phyloP scores from a whole-genome alignment of 64 coral and sea anemone species.

The Porites lutea region DNA sequence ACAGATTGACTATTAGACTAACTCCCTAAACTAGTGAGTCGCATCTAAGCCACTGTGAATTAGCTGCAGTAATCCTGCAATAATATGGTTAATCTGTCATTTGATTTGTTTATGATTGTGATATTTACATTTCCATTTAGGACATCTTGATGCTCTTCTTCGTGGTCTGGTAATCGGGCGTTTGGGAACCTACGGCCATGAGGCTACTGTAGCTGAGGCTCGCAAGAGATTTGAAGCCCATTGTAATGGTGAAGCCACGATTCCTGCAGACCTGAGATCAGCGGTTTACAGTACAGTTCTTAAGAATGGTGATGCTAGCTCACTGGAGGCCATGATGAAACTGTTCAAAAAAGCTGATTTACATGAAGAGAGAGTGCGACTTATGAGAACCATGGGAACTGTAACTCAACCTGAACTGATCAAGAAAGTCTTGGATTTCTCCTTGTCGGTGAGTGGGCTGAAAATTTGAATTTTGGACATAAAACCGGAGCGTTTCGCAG shows the following conservation, averaged over 20 bases:
- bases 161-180: slow-evolving; percentile 81
- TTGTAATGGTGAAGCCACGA: slow-evolving; percentile 68
- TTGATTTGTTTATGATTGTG: background rate
- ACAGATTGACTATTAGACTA: too few relatives aligned
- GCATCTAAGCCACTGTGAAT: too few relatives aligned
- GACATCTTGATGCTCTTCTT: slow-evolving; percentile 94
- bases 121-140: slow-evolving; percentile 7
- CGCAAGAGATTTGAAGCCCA: slow-evolving; percentile 83
- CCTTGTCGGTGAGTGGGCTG: slow-evolving; percentile 72
- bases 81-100: background rate
- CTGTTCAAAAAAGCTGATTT: slow-evolving; percentile 87
- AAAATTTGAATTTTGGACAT: background rate
- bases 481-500: too few relatives aligned
- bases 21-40: too few relatives aligned
- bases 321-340: slow-evolving; percentile 76
- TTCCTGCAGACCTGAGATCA: slow-evolving; percentile 88
- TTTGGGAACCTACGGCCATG: slow-evolving; percentile 85
- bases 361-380: slow-evolving; percentile 87
- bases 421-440: slow-evolving; percentile 89
- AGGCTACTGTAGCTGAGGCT: slow-evolving; percentile 79
- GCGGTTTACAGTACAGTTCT: slow-evolving; percentile 92
- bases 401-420: slow-evolving; percentile 91
- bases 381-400: slow-evolving; percentile 93
- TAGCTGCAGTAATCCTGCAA: too few relatives aligned
- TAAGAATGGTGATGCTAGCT: slow-evolving; percentile 73